Base-by-base conservation (phyloP, 2,888 invertebrate species). In the Monopis laevigella region DNA sequence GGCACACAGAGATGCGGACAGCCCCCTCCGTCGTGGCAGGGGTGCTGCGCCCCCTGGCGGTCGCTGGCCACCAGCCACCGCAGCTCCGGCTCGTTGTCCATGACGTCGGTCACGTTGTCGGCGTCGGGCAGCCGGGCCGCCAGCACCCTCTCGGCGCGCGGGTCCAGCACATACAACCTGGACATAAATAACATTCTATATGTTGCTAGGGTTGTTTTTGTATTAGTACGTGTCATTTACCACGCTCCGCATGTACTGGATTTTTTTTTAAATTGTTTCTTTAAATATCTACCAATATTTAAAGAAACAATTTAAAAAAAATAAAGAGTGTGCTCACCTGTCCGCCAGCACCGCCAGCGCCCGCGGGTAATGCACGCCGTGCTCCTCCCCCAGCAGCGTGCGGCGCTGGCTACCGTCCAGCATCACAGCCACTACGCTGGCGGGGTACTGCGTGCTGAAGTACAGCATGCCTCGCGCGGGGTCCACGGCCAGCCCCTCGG, bases 1-100 rank as follows among this genome's bases (percentile, higher is more conserved):
- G 98, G 97, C 13, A 99, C 84, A 64, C 99, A 99, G 21, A 99
- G 84, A 52, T 99, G 98, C 46, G 91, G 91, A 67, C 99, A 99
- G 2, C 91, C 93, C 1, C 98, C 98, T 56, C 98, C 97, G 51
- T 86, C 88, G 19, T 80, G 83, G 62, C 97, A 96, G 0, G 95
- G 94, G 68, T 97, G 96, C 47, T 89, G 88, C 32, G 87, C 84
- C 55, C 85, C 86, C 46, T 88, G 86, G 21, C 94, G 85, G 67
- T 96, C 96, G 53, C 92, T 90, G 77, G 92, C 95, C 48, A 96
- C 87, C 59, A 97, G 85, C 1, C 91, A 93, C 57, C 90, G 92
- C 36, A 98, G 68, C 51, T 96, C 94, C 1, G 89, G 86, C 58
- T 96, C 95, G 58, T 96, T 95, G 54, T 93, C 92, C 16, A 92